Evolutionary conservation across 2,888 invertebrate genomes (phyloP), one percentile per base, ranked within the genome.

Genomic region (Carabus problematicus): DNA sequence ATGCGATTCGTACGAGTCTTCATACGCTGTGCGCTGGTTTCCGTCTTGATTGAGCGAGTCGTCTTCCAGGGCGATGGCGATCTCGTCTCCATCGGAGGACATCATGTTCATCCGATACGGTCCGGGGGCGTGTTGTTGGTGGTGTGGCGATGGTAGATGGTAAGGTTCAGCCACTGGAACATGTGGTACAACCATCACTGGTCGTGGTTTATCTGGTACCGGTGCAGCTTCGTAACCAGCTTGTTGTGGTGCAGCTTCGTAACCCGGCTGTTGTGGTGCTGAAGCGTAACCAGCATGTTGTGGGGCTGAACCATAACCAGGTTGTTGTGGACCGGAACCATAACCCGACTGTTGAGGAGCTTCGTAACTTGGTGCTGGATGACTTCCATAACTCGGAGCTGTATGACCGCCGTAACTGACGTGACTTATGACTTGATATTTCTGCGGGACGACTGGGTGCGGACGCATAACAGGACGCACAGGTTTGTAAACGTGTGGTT

Each of bases 91-190:
- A 39, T 49, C 39, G 52, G 12, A n/a, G 52, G 12, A 3, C 29
- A 29, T 29, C 29, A 29, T 29, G 6, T 29, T 29, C 29, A 29
- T 29, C 1, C 52, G 52, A 16, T 52, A 52, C 19, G 18, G 18
- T 16, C 18, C 52, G 1, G 52, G 52, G 2, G 55, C 41, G 8
- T 52, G 19, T 12, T 60, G 52, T 3, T 18, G 58, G 49, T 42
- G 19, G 12, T 12, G 8, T 0, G 56, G 18, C 6, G 55, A 18
- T 9, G 67, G 67, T 9, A 67, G 52, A 19, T 67, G 67, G 19
- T 67, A 67, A 9, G 67, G 67, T 60, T 67, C 54, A 6, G 60
- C 67, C 1, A 67, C 67, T 43, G 67, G 67, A 11, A 67, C 67
- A 60, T 67, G 67, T n/a, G 67, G 67, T 16, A 67, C 8, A 9